These are phyloP conservation scores for Orchesella flavescens DNA, from an alignment of 2,888 invertebrate species.

Conservation along the genomic window DNA sequence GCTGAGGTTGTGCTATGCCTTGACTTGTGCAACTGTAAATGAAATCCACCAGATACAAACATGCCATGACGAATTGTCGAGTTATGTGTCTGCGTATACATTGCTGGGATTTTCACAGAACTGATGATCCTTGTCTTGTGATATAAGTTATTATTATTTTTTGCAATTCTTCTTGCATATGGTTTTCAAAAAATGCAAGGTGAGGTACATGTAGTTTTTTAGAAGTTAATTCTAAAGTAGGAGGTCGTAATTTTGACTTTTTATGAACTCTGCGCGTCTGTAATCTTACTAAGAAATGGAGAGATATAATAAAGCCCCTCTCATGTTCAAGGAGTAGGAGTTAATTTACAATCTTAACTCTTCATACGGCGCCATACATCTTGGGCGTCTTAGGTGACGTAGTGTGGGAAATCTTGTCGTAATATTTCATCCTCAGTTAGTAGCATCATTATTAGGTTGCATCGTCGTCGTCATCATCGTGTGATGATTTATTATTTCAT, in stretches of 20 bases:
- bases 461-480: slow-evolving; percentile 14
- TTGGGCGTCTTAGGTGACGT: slow-evolving; percentile 54
- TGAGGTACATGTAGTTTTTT: background rate
- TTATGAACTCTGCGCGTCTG: background rate
- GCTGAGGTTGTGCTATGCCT: no score
- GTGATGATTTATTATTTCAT: slow-evolving; percentile 32
- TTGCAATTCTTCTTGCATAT: background rate
- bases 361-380: slow-evolving; percentile 48
- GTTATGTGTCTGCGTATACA: background rate
- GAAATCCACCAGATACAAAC: background rate
- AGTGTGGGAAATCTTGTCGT: slow-evolving; percentile 54
- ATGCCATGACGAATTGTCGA: slow-evolving; percentile 4
- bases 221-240: slow-evolving; percentile 17
- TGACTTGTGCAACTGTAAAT: background rate
- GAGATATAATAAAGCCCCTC: background rate
- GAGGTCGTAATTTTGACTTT: slow-evolving; percentile 20
- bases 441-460: background rate
- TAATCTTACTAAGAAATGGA: background rate
- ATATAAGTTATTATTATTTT: background rate
- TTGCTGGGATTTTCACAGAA: background rate
- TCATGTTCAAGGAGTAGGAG: slow-evolving; percentile 27
- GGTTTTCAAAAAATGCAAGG: no score
- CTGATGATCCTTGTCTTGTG: slow-evolving; percentile 23
- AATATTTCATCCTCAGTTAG: slow-evolving; percentile 50
- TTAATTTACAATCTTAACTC: slow-evolving; percentile 36